Percentiles rank a stretch among this genome's conserved stretches.
These are phyloP conservation scores for Drepana arcuata DNA, from an alignment of 1,140 invertebrate species.

Conservation along the genomic window DNA sequence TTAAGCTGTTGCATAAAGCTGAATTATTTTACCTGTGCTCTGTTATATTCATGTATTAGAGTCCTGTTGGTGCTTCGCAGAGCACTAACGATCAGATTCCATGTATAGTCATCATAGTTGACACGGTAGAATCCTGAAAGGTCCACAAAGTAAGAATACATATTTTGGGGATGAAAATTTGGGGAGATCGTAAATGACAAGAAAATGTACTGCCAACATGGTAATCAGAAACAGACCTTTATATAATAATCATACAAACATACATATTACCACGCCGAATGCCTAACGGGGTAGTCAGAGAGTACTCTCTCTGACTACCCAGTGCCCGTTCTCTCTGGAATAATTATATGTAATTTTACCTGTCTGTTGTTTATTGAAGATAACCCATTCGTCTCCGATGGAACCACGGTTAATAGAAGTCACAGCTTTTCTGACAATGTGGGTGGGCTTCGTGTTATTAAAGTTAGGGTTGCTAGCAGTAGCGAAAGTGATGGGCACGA, in stretches of 20 bases:
- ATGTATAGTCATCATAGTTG: conserved; percentile 81
- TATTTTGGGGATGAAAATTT: conserved; percentile 5
- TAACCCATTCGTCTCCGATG: conserved; percentile 67
- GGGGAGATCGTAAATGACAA: no score
- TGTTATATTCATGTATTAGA: conserved; percentile 79
- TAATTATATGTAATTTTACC: no score
- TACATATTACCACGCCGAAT: no score
- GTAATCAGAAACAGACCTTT: no score
- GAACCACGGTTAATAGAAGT: conserved; percentile 27
- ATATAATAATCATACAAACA: no score
- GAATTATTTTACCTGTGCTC: conserved; percentile 72
- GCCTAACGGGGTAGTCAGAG: no score
- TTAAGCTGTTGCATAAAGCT: no score
- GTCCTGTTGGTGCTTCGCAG: conserved; percentile 67
- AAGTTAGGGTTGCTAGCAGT: conserved; percentile 55
- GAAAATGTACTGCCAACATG: no score
- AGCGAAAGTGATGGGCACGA: conserved; percentile 73
- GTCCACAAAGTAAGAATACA: conserved; percentile 11
- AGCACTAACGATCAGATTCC: conserved; percentile 74
- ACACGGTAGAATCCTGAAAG: conserved; percentile 85
- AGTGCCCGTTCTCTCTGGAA: no score
- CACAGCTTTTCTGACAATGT: conserved; percentile 29
- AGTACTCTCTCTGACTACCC: no score
- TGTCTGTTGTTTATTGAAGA: conserved; percentile 75
- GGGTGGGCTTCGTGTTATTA: conserved; percentile 50